Evolutionary conservation across 2,797 vertebrate genomes (phyloP).

Genomic region (Synanceia verrucosa): DNA sequence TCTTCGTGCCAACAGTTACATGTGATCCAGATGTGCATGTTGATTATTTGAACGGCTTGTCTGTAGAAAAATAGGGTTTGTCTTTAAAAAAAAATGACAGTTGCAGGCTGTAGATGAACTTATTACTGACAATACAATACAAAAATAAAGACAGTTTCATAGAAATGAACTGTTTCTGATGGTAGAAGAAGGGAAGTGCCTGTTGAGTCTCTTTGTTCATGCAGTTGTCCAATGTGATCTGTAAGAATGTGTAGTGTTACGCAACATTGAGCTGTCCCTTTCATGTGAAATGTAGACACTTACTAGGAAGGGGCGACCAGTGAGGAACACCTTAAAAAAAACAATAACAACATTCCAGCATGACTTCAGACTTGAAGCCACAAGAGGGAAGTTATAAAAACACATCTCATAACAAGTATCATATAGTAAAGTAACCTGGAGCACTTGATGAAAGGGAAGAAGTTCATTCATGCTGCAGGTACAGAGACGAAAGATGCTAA

Average conservation of each 20-base stretch:
- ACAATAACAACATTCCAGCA: background rate
- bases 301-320: background rate
- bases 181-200: background rate
- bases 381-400: slow-evolving; percentile 18
- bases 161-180: background rate
- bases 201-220: background rate
- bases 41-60: background rate
- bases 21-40: background rate
- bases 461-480: background rate
- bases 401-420: background rate
- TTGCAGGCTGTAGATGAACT: background rate
- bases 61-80: background rate
- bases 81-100: background rate
- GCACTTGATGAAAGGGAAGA: background rate
- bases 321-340: slow-evolving; percentile 12
- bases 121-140: background rate
- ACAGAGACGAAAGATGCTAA: background rate
- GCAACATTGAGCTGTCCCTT: background rate
- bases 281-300: slow-evolving; percentile 5
- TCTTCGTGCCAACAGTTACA: background rate
- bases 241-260: slow-evolving; percentile 12
- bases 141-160: background rate
- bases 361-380: background rate
- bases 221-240: background rate
- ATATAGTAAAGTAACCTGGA: background rate